Conservation (phyloP, 2,113 vertebrate genomes). For the Sander vitreus region DNA sequence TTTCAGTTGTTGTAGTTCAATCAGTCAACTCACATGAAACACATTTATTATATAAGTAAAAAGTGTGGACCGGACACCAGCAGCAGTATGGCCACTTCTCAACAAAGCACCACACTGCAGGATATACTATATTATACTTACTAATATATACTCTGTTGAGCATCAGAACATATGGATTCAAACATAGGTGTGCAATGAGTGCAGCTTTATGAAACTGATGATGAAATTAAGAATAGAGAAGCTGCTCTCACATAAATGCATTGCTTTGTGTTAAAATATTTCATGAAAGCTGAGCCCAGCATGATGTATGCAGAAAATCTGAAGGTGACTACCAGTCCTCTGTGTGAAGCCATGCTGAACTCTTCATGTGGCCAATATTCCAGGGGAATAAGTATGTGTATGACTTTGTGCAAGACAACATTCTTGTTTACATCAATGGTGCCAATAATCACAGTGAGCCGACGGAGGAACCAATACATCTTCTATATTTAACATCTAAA, state of each 20-base stretch:
- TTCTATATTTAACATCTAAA: background rate
- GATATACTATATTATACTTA: too few relatives aligned
- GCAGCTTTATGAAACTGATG: background rate
- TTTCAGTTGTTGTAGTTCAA: background rate
- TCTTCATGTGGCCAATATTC: background rate
- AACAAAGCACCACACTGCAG: background rate
- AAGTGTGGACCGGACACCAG: background rate
- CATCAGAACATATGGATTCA: background rate
- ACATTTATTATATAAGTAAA: background rate
- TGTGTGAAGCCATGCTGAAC: background rate
- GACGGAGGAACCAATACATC: too few relatives aligned
- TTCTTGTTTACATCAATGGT: background rate
- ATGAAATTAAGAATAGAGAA: background rate
- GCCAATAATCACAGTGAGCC: background rate
- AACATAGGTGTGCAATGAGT: background rate
- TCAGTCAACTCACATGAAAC: background rate
- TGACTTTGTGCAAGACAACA: background rate
- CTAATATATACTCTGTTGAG: background rate
- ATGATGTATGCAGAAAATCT: background rate
- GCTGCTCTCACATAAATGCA: background rate
- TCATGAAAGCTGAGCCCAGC: background rate
- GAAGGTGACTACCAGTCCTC: background rate
- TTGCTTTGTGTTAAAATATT: background rate
- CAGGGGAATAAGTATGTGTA: constrained; percentile 3
- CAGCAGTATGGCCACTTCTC: background rate